Base-by-base conservation (phyloP, 2,797 vertebrate genomes). In the Platyrinchus mystaceus region DNA sequence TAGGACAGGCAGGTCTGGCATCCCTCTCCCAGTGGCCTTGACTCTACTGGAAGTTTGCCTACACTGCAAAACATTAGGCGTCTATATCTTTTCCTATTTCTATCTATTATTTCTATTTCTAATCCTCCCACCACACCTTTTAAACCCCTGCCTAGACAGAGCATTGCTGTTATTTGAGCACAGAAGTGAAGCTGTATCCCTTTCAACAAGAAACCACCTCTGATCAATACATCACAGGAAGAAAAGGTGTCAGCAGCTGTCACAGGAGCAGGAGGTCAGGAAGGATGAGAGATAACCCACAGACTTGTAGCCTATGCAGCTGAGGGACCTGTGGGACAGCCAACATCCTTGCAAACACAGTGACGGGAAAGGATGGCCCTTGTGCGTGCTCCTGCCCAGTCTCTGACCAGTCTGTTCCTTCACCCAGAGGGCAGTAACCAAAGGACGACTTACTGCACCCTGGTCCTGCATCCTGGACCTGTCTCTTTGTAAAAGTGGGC, bases 301-400 rank as follows among this genome's bases (percentile, higher is more conserved):
- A 9, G 6, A 10, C 11, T 12, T 46, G 26, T 12, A 78, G 44
- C 49, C 39, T 7, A 1, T 17, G 66, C 28, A 68, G 32, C 49
- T 0, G 0, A 34, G 27, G 43, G 20, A 2, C 36, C 22, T 0
- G 4, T 36, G 41, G 60, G 58, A 63, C 47, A 69, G 21, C 32
- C 37, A 71, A 4, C 1, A 2, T 4, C 36, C 7, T 11, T 4
- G 2, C 19, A 55, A 62, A 20, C 27, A 32, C 12, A 50, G 63
- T 3, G 37, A 9, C 24, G 21, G 52, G 34, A 62, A 55, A 44
- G 9, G 18, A 55, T 34, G 63, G 39, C 27, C 11, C 6, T 37
- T 1, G 1, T 14, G 41, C 7, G 12, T 43, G 5, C 7, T 39
- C 17, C 49, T 56, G 60, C 4, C 53, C 34, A 53, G 10, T 28